Percentiles rank a stretch among this genome's conserved stretches.
Conservation (phyloP, 2,113 vertebrate species). For the Alligator sinensis region DNA sequence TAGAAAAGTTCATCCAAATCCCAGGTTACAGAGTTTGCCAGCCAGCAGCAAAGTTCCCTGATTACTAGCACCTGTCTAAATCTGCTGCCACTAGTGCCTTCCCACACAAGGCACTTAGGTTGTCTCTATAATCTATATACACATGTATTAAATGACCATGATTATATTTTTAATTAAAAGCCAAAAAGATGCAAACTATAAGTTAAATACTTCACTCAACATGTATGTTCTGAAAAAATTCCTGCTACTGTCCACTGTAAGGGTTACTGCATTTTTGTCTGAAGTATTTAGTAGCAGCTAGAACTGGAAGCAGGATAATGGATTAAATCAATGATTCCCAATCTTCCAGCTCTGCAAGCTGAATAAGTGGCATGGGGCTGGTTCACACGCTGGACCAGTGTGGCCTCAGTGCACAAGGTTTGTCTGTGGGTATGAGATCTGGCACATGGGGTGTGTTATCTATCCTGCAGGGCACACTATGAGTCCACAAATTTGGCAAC, state of each 20-base stretch:
- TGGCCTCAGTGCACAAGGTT: too few species aligned
- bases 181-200: neutral
- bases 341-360: too few species aligned
- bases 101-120: neutral
- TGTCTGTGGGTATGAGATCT: too few species aligned
- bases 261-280: neutral
- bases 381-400: too few species aligned
- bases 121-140: neutral
- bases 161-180: neutral
- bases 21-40: neutral
- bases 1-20: neutral
- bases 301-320: neutral
- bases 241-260: neutral
- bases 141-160: neutral
- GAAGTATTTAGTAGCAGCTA: constrained; percentile 1
- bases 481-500: too few species aligned
- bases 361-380: too few species aligned
- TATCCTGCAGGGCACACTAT: too few species aligned
- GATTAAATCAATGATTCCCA: neutral
- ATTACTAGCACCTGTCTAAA: neutral
- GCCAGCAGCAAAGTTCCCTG: neutral
- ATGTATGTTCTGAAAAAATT: neutral
- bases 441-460: too few species aligned
- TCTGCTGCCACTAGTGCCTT: rapidly evolving
- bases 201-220: neutral